These are phyloP conservation scores for Antheraea mylitta DNA, from an alignment of 1,140 invertebrate genomes.

Conservation along the genomic window DNA sequence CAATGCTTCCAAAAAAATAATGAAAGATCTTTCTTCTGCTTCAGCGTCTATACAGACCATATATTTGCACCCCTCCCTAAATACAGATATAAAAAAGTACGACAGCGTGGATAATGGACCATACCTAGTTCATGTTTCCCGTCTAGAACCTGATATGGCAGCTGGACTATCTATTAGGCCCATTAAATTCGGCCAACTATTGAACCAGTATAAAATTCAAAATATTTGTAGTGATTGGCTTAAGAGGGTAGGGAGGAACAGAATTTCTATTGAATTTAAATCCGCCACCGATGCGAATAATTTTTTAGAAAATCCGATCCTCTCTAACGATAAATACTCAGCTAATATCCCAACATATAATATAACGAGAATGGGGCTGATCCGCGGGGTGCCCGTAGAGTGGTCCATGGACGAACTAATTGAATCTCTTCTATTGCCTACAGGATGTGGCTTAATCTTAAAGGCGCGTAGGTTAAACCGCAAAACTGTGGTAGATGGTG, in stretches of 20 bases:
- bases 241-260: neutral
- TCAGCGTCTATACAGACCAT: too few relatives aligned
- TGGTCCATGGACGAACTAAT: too few relatives aligned
- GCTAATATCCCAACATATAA: neutral
- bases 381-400: neutral
- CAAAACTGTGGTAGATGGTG: neutral
- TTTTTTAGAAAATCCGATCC: neutral
- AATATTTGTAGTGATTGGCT: neutral
- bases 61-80: too few relatives aligned
- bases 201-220: too few relatives aligned
- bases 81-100: too few relatives aligned
- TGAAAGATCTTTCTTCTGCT: too few relatives aligned
- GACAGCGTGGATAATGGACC: too few relatives aligned
- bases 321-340: neutral
- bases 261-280: neutral
- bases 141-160: too few relatives aligned
- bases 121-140: too few relatives aligned
- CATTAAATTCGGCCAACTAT: too few relatives aligned
- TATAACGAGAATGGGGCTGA: neutral
- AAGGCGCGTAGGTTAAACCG: neutral
- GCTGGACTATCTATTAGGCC: too few relatives aligned
- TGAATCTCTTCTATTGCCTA: neutral
- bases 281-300: neutral
- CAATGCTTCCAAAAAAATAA: too few relatives aligned
- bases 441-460: neutral